These are phyloP conservation scores for Nemurella pictetii DNA, from an alignment of 2,888 invertebrate genomes.

Conservation along the genomic window DNA sequence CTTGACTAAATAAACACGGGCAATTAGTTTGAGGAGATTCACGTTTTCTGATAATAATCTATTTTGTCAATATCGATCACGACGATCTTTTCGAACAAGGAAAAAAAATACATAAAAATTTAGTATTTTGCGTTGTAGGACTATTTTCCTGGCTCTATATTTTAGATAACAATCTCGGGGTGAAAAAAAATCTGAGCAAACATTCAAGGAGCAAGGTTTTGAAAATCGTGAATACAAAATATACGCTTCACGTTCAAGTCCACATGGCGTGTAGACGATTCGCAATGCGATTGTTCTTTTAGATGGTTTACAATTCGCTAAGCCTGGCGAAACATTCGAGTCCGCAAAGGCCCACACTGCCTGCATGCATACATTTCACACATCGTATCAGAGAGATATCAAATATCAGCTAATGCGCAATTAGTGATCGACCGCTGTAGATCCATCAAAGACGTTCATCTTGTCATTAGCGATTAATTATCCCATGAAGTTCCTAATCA, in stretches of 20 bases:
- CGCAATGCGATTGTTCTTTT: background rate
- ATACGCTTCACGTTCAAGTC: background rate
- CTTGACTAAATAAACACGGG: constrained; percentile 5
- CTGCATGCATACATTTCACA: no score
- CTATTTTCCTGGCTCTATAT: background rate
- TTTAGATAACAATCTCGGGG: background rate
- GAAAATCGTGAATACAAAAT: background rate
- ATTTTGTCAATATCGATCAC: constrained; percentile 32
- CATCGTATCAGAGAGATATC: background rate
- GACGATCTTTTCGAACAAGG: constrained; percentile 7
- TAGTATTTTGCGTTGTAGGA: background rate
- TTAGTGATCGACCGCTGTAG: background rate
- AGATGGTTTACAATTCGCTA: background rate
- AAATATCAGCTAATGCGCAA: constrained; percentile 6
- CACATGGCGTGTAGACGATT: background rate
- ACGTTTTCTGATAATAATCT: constrained; percentile 18
- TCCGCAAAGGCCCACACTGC: no score
- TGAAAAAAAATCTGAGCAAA: background rate
- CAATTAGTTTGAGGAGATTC: constrained; percentile 24
- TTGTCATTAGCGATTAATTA: constrained; percentile 23
- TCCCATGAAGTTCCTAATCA: background rate
- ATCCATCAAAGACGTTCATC: constrained; percentile 14
- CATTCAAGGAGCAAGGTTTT: background rate
- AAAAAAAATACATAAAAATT: constrained; percentile 16
- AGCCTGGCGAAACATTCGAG: background rate